Conservation (phyloP, 2,888 invertebrate species). For the Rhingia campestris region DNA sequence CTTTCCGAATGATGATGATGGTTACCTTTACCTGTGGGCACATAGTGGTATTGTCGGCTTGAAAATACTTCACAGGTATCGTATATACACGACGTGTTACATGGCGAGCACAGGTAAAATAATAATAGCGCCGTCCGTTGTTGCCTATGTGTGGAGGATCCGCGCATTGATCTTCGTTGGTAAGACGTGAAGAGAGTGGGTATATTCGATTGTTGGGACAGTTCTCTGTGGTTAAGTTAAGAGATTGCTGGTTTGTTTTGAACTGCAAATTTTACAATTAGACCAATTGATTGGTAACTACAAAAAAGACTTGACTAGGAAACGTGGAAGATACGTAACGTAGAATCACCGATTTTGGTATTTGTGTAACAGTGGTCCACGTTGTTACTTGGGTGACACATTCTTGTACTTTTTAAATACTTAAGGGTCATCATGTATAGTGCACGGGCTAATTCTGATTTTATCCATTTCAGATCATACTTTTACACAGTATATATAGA, state of each 20-base stretch:
- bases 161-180: conserved; percentile 1
- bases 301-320: not conserved
- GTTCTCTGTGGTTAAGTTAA: conserved; percentile 48
- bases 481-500: no score
- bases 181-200: conserved; percentile 41
- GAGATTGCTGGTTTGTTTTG: conserved; percentile 30
- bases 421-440: no score
- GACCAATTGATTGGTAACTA: conserved; percentile 17
- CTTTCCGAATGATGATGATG: conserved; percentile 50
- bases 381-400: no score
- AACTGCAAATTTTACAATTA: conserved; percentile 12
- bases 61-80: conserved; percentile 22
- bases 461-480: no score
- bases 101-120: conserved; percentile 42
- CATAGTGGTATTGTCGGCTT: conserved; percentile 40
- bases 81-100: conserved; percentile 23
- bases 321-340: no score
- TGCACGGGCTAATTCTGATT: no score
- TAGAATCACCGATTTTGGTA: no score
- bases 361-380: no score
- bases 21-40: conserved; percentile 66
- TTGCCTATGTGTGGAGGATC: conserved; percentile 23
- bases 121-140: conserved; percentile 52
- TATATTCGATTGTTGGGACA: conserved; percentile 10
- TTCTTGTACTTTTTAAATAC: no score